Conservation (phyloP, 2,797 vertebrate species). For the Neopelma chrysocephalum region DNA sequence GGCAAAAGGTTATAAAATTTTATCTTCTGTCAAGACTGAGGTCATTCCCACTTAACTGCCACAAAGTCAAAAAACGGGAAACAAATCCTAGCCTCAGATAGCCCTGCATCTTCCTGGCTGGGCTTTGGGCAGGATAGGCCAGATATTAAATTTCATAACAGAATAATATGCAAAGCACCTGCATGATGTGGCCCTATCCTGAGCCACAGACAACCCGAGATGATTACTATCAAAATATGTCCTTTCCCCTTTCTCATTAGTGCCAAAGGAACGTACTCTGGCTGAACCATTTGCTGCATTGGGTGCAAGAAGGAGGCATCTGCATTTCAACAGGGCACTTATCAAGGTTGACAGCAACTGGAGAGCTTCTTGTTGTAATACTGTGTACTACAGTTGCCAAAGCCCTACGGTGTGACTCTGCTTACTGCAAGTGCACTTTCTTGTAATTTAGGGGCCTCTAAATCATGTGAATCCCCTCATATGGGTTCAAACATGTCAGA, state of each 20-base stretch:
- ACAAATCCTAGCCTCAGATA: neutral
- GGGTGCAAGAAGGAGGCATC: neutral
- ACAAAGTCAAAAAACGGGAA: neutral
- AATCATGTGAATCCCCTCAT: neutral
- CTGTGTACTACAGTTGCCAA: neutral
- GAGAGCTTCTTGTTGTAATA: neutral
- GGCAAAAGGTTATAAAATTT: neutral
- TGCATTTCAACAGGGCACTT: constrained; percentile 26
- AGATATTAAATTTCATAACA: neutral
- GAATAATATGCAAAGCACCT: neutral
- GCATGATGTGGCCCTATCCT: neutral
- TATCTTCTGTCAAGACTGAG: neutral
- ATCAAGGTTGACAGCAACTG: constrained; percentile 25
- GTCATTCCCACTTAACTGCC: neutral
- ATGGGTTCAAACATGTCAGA: neutral
- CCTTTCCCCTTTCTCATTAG: constrained; percentile 8
- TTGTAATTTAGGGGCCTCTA: neutral
- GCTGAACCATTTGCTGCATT: neutral
- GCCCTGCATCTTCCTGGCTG: neutral
- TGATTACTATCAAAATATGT: neutral
- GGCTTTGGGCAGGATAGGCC: neutral
- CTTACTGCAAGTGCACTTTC: neutral
- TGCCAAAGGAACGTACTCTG: neutral
- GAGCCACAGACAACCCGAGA: neutral
- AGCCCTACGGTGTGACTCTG: neutral